Evolutionary conservation across 92 coral and sea anemone genomes (phyloP).

Genomic region (Porites rus): DNA sequence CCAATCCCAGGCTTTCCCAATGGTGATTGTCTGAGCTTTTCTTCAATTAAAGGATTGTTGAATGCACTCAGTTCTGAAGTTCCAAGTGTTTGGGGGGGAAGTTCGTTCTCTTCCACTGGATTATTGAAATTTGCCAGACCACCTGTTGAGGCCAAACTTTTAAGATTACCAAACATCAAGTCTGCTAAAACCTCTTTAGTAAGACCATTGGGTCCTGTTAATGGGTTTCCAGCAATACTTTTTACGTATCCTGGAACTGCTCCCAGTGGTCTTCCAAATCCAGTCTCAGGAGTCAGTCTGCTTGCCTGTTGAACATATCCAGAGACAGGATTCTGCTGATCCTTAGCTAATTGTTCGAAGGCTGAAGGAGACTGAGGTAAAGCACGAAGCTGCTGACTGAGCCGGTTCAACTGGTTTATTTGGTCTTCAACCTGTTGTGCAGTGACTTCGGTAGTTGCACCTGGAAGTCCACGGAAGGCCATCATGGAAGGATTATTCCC

Average conservation of each 20-base stretch:
- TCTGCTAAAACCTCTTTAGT: conserved; percentile 76
- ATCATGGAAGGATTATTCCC: background rate
- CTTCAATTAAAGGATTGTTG: conserved; percentile 11
- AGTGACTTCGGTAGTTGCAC: conserved; percentile 15
- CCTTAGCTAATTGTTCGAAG: conserved; percentile 3
- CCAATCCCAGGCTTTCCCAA: conserved; percentile 22
- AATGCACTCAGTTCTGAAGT: conserved; percentile 23
- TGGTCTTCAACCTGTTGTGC: conserved; percentile 45
- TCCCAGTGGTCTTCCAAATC: conserved; percentile 5
- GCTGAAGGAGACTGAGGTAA: conserved; percentile 25
- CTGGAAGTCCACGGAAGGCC: conserved; percentile 10
- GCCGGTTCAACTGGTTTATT: conserved; percentile 30
- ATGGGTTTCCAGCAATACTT: conserved; percentile 71
- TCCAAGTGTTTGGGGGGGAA: conserved; percentile 23
- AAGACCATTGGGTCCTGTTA: conserved; percentile 84
- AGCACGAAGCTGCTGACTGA: conserved; percentile 31
- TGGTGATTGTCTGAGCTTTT: conserved; percentile 16
- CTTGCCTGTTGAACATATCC: conserved; percentile 4
- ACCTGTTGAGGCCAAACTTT: conserved; percentile 54
- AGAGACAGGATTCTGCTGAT: conserved; percentile 15
- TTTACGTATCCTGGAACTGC: conserved; percentile 42
- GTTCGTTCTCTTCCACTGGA: conserved; percentile 21
- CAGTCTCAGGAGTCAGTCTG: background rate
- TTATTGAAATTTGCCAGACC: conserved; percentile 38
- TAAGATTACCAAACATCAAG: conserved; percentile 86